Evolutionary conservation across 2,888 invertebrate species (phyloP).

Genomic region (Eilema griseolum): DNA sequence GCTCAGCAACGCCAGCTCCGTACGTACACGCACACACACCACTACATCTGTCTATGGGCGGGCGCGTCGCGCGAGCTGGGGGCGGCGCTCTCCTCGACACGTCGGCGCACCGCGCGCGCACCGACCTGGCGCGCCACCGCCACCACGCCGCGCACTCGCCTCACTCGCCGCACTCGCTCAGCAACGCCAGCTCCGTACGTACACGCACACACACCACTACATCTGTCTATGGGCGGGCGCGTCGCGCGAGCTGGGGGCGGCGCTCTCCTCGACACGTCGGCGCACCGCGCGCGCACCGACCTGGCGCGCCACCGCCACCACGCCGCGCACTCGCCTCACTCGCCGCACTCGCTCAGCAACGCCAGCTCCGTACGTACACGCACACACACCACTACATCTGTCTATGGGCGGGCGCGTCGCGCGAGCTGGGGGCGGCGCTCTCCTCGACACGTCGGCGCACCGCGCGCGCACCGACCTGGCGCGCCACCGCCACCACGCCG

Average conservation of each 20-base stretch:
- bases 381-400: too few relatives aligned
- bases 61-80: slow-evolving; percentile 89
- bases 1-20: slow-evolving; percentile 89
- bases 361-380: slow-evolving; percentile 84
- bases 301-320: slow-evolving; percentile 89
- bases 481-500: slow-evolving; percentile 84
- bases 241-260: slow-evolving; percentile 91
- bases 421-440: slow-evolving; percentile 92
- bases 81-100: slow-evolving; percentile 93
- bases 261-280: slow-evolving; percentile 94
- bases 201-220: too few relatives aligned
- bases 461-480: slow-evolving; percentile 93
- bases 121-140: slow-evolving; percentile 92
- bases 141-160: slow-evolving; percentile 73
- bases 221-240: slow-evolving; percentile 50
- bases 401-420: slow-evolving; percentile 62
- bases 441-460: slow-evolving; percentile 95
- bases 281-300: slow-evolving; percentile 91
- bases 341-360: slow-evolving; percentile 85
- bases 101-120: slow-evolving; percentile 91
- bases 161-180: slow-evolving; percentile 79
- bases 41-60: slow-evolving; percentile 17
- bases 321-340: slow-evolving; percentile 70
- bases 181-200: slow-evolving; percentile 88
- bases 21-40: slow-evolving; percentile 15